Base-by-base conservation (phyloP, 2,113 vertebrate species). In the Dromas ardeola region DNA sequence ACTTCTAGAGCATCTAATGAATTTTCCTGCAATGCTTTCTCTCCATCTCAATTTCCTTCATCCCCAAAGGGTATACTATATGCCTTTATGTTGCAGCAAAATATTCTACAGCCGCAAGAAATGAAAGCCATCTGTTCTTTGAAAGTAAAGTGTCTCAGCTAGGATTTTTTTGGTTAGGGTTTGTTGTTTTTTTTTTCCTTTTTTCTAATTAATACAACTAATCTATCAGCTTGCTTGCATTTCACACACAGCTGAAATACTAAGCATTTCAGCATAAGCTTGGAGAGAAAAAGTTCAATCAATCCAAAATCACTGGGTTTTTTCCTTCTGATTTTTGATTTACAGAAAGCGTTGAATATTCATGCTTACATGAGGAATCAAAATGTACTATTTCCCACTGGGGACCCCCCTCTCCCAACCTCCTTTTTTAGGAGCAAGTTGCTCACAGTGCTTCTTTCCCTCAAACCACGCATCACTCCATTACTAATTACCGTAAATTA, bases 61-160 rank as follows among this genome's bases (percentile, higher is more conserved):
- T 70, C 40, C 76, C 63, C 69, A 55, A 50, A 95, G 86, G 86
- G 59, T 45, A 74, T 36, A 34, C n/a, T 94, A 58, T 56, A 55
- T 52, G 43, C 52, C 34, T 96, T 95, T 93, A 94, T 62, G 43
- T 67, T 81, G 42, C 63, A 90, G 66, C 45, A 95, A 86, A 90
- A 88, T 72, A 84, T 71, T 81, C 78, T 59, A 61, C 36, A 62
- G 88, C 80, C 27, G 3, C 85, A 73, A 92, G 89, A 84, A 89
- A 72, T 38, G 42, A 88, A 95, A 88, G 36, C 78, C 87, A 88
- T 95, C 85, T 93, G 93, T 88, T 95, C 93, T 73, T 80, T 62
- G 74, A 80, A 89, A 89, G 65, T 16, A 65, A 72, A 90, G 14
- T 77, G 62, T 49, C n/a, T 94, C 58, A 56, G 45, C 15, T 42